Evolutionary conservation across 53 echinoderm and acorn worm species (phyloP), one percentile per base, ranked within the genome.

Genomic region (Paracentrotus lividus): DNA sequence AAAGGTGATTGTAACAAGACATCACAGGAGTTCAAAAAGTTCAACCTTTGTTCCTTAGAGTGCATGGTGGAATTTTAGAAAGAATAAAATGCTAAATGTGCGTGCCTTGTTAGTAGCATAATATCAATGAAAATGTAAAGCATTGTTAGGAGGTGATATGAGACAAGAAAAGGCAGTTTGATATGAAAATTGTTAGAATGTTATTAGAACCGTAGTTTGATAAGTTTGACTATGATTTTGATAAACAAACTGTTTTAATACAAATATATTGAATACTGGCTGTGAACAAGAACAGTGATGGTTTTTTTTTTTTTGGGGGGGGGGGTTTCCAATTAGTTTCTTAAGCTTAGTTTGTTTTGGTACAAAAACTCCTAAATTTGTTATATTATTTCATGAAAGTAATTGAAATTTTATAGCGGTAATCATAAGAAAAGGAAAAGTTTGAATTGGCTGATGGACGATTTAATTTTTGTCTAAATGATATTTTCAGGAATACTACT

Each of bases 81-180:
- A 45, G 27, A 47, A 49, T 45, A 68, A 69, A 81, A 72, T 31
- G 81, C 81, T 81, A 45, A 81, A 45, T 81, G 81, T 81, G 81
- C 47, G 81, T 81, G 81, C 81, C 81, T 81, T 81, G 81, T 81
- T 81, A 45, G 81, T 81, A 81, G 81, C 24, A 81, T 10, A 81
- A 81, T 45, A n/a, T n/a, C 47, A n/a, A 24, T 8, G 47, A 9
- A 47, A 81, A 81, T 81, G 47, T 81, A 10, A 45, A 81, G n/a
- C n/a, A n/a, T n/a, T n/a, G n/a, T n/a, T n/a, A n/a, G n/a, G 81
- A 81, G 47, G 47, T 21, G n/a, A n/a, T n/a, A n/a, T n/a, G 81
- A 81, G 81, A n/a, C 16, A 45, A 14, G 12, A 47, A 47, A 81
- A 81, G 81, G 81, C 81, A 81, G 81, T 81, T 81, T 81, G 12